Evolutionary conservation across 1,140 invertebrate genomes (phyloP), one percentile per base, ranked within the genome.

Genomic region (Pseudoatta argentina): DNA sequence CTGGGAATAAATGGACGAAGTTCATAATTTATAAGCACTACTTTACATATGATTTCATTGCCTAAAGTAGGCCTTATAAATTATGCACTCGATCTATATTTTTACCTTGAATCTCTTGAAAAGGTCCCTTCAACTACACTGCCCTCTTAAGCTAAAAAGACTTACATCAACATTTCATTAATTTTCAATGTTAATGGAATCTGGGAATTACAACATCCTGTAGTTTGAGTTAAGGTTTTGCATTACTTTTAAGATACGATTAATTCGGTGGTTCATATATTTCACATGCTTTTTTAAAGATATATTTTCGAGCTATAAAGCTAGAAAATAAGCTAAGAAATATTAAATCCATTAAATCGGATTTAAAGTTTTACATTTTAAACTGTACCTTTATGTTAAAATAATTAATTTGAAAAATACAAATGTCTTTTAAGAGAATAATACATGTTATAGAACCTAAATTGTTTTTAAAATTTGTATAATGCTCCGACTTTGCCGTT

Each of bases 1-100:
- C 0, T 24, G 24, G 3, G 18, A 27, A 48, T 61, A 66, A 78
- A 78, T 51, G 18, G 24, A 66, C 10, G 14, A 78, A 78, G 59
- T 78, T 78, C 34, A 66, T 78, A 78, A 78, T 78, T 78, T 66
- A 78, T 66, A 48, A 78, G 61, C 12, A 14, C 44, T 10, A 64
- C 59, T 64, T 77, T 77, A 77, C 59, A 66, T 64, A 66, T 66
- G 12, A 66, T 78, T 78, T 78, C 34, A 78, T 78, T 78, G 59
- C 59, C 44, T 48, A 53, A 77, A 78, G 39, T 66, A 24, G 44
- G 24, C 24, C 10, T 63, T 66, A 78, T 78, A 78, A 66, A 78
- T 78, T 78, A 66, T 78, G 24, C 27, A 66, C 76, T 51, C 44
- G 24, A 78, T 66, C 24, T 78, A 78, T 78, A 78, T 48, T 66